Percentiles rank a stretch among this genome's conserved stretches.
Evolutionary conservation across 2,797 vertebrate genomes (phyloP).

Genomic region (Ispidina lecontei): DNA sequence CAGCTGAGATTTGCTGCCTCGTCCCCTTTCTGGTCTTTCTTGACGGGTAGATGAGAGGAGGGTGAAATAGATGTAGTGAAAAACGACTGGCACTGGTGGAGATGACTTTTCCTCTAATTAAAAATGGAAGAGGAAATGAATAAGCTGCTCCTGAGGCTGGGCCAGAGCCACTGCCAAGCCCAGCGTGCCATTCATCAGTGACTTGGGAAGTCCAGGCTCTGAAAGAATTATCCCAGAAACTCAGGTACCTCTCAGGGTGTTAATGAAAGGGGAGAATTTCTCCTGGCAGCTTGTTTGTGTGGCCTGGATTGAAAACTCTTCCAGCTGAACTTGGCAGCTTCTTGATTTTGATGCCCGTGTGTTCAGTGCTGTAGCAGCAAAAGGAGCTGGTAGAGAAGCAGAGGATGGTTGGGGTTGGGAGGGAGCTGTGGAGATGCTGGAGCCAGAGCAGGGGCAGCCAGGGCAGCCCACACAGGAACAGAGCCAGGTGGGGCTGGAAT

Average conservation of each 20-base stretch:
- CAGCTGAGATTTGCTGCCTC: background rate
- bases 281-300: background rate
- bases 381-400: no score
- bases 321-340: background rate
- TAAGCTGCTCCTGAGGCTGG: background rate
- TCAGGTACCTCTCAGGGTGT: background rate
- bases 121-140: slow-evolving; percentile 50
- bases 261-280: background rate
- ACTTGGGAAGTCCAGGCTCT: background rate
- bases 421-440: no score
- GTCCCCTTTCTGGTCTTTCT: background rate
- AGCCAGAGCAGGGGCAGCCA: no score
- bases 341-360: background rate
- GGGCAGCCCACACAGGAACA: no score
- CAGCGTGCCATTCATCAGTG: background rate
- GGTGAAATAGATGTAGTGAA: slow-evolving; percentile 34
- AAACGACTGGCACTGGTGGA: background rate
- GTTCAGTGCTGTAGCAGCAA: background rate
- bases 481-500: no score
- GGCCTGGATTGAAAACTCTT: background rate
- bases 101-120: slow-evolving; percentile 54
- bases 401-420: no score
- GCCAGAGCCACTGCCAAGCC: background rate
- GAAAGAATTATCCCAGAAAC: background rate
- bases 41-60: slow-evolving; percentile 5